Evolutionary conservation across 1,140 invertebrate genomes (phyloP).

Genomic region (Drosophila orena): DNA sequence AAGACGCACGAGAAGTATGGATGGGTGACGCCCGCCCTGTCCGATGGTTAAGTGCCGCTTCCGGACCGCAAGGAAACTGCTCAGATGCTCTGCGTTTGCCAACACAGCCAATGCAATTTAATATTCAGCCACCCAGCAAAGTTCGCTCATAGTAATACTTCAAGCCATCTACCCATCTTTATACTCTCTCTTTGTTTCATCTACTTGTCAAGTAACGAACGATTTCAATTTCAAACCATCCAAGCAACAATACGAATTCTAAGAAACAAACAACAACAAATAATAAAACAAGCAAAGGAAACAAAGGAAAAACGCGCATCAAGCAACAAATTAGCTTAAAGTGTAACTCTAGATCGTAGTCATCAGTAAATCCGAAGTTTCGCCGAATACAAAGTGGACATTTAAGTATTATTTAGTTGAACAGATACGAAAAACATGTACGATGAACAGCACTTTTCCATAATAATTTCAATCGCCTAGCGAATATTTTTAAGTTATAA

Average conservation of each 20-base stretch:
- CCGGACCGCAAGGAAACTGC: conserved; percentile 20
- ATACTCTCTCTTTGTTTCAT: not conserved
- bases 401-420: conserved; percentile 48
- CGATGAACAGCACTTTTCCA: conserved; percentile 33
- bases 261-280: conserved; percentile 5
- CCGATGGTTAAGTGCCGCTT: conserved; percentile 88
- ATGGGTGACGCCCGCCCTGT: conserved; percentile 93
- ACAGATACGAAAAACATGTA: conserved; percentile 8
- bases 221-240: conserved; percentile 62
- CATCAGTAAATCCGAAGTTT: conserved; percentile 36
- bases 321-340: conserved; percentile 52
- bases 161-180: conserved; percentile 14
- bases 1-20: conserved; percentile 96
- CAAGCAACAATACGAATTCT: conserved; percentile 22
- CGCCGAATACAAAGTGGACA: conserved; percentile 30
- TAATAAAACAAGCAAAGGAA: conserved; percentile 4
- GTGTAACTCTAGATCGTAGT: conserved; percentile 50
- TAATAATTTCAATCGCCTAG: conserved; percentile 22
- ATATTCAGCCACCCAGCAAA: conserved; percentile 19
- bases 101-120: conserved; percentile 45
- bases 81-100: conserved; percentile 70
- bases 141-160: conserved; percentile 27
- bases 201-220: conserved; percentile 45
- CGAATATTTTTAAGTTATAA: conserved; percentile 21
- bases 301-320: conserved; percentile 12